Percentiles rank a stretch among this genome's conserved stretches.
phyloP scores from a whole-genome alignment of 2,113 vertebrate species.

The Monopterus albus region DNA sequence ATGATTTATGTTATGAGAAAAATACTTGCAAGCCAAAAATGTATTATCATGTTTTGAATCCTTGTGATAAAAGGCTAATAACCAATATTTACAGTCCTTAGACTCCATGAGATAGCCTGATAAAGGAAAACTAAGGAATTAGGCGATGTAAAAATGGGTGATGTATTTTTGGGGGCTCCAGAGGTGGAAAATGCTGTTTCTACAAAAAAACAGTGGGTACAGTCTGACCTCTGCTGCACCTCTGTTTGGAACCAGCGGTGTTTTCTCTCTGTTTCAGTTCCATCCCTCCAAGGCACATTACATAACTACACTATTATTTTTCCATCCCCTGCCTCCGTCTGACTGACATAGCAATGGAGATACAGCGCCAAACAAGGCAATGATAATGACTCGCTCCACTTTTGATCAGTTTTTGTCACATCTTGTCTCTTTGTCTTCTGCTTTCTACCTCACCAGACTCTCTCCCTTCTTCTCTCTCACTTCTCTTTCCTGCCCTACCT shows the following conservation, averaged over 20 bases:
- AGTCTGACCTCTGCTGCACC: constrained; percentile 57
- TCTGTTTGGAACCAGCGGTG: constrained; percentile 41
- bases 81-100: constrained; percentile 16
- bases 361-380: constrained; percentile 71
- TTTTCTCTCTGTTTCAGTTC: constrained; percentile 42
- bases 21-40: constrained; percentile 16
- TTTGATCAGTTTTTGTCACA: constrained; percentile 55
- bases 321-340: constrained; percentile 51
- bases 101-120: neutral
- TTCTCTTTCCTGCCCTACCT: constrained; percentile 19
- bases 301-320: constrained; percentile 65
- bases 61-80: constrained; percentile 31
- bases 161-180: neutral
- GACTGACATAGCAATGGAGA: constrained; percentile 47
- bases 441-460: constrained; percentile 21
- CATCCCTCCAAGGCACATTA: constrained; percentile 56
- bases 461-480: constrained; percentile 15
- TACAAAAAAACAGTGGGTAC: constrained; percentile 42
- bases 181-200: neutral
- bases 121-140: constrained; percentile 10
- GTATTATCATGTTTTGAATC: constrained; percentile 32
- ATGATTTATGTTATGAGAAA: constrained; percentile 18
- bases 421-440: constrained; percentile 16
- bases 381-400: constrained; percentile 58
- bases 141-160: constrained; percentile 9